phyloP scores from a whole-genome alignment of 2,888 invertebrate species.

The Zhengitettix transpicula region DNA sequence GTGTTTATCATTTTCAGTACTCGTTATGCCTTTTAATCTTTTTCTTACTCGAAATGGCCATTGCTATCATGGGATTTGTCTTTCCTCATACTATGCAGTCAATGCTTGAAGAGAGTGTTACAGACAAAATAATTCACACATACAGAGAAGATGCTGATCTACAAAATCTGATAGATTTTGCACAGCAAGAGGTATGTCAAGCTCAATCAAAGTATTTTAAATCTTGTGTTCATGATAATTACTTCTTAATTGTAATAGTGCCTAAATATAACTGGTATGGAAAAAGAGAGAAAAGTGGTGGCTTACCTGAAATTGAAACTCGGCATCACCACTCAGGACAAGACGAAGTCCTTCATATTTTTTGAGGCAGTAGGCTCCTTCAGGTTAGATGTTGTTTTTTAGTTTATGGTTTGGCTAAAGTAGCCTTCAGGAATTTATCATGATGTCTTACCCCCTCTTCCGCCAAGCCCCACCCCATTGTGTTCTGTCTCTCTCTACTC shows the following conservation, averaged over 20 bases:
- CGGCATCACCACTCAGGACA: too few relatives aligned
- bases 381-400: too few relatives aligned
- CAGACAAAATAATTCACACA: slow-evolving; percentile 79
- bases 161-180: slow-evolving; percentile 87
- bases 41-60: slow-evolving; percentile 80
- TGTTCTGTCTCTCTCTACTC: too few relatives aligned
- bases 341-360: too few relatives aligned
- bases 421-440: too few relatives aligned
- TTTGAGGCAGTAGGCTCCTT: too few relatives aligned
- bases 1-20: slow-evolving; percentile 44
- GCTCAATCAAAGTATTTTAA: background rate
- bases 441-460: too few relatives aligned
- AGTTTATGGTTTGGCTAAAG: too few relatives aligned
- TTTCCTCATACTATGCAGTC: slow-evolving; percentile 81
- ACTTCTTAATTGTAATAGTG: background rate
- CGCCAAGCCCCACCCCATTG: too few relatives aligned
- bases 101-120: slow-evolving; percentile 68
- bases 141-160: slow-evolving; percentile 87
- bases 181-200: slow-evolving; percentile 66
- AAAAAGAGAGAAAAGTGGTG: background rate
- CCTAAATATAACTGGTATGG: background rate
- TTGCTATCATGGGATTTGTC: slow-evolving; percentile 84
- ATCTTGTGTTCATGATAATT: background rate
- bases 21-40: slow-evolving; percentile 75
- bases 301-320: too few relatives aligned